A percentile compares a stretch with the other conserved stretches of the same genome.
phyloP scores from a whole-genome alignment of 2,113 vertebrate genomes.

The Ursus arctos region DNA sequence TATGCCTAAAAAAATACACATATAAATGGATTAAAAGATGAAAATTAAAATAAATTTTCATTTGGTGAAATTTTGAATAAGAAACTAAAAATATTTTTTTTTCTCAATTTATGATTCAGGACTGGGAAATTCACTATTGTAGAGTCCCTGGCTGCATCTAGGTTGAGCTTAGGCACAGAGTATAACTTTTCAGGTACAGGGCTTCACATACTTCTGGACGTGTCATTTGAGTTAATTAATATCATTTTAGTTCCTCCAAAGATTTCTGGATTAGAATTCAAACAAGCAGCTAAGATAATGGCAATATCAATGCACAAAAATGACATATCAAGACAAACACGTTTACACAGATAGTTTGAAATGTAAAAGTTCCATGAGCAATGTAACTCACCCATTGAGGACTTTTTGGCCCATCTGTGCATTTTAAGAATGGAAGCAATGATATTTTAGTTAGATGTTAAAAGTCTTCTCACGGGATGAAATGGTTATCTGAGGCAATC shows the following conservation, averaged over 20 bases:
- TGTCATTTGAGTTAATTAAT: neutral
- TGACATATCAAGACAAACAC: neutral
- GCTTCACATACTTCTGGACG: neutral
- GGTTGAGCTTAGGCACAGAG: neutral
- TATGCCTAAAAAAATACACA: neutral
- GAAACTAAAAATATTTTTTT: neutral
- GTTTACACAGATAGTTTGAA: neutral
- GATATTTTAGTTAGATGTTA: neutral
- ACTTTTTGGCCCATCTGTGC: neutral
- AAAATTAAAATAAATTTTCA: conserved; percentile 36
- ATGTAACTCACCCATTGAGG: neutral
- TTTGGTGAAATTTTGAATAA: neutral
- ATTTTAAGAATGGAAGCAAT: neutral
- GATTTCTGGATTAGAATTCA: neutral
- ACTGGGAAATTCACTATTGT: neutral
- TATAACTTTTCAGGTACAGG: neutral
- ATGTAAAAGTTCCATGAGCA: neutral
- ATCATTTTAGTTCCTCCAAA: neutral
- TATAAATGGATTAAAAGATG: neutral
- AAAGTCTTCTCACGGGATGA: neutral
- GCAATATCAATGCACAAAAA: neutral
- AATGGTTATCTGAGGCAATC: neutral
- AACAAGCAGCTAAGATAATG: neutral
- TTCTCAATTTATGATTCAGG: neutral
- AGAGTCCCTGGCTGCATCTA: neutral